These are phyloP conservation scores for Choreutis nemorana DNA, from an alignment of 2,888 invertebrate species.

Conservation along the genomic window DNA sequence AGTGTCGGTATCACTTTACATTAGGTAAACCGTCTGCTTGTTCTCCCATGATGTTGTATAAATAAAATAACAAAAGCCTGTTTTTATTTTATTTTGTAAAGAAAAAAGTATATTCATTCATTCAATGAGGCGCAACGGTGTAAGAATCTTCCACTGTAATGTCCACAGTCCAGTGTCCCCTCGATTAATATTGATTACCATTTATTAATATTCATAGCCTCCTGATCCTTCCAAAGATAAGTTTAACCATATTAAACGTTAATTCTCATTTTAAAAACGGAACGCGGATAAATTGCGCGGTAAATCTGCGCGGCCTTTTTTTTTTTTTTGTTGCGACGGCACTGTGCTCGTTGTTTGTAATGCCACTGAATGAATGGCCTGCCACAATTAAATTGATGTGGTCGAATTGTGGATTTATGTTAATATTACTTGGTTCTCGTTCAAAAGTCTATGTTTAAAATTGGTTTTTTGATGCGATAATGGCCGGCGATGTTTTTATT, in stretches of 20 bases:
- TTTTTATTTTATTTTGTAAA: no score
- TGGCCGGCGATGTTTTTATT: no score
- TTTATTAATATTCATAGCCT: conserved; percentile 24
- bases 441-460: no score
- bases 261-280: conserved; percentile 22
- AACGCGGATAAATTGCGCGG: conserved; percentile 20
- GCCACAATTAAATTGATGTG: conserved; percentile 4
- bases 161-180: conserved; percentile 3
- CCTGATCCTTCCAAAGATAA: conserved; percentile 14
- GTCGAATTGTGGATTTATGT: conserved; percentile 4
- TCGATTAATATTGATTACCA: conserved; percentile 21
- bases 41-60: no score
- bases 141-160: conserved; percentile 3
- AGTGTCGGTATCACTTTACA: no score
- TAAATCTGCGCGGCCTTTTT: conserved; percentile 16
- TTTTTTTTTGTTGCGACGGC: conserved; percentile 10
- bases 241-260: conserved; percentile 19
- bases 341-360: no score
- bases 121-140: no score
- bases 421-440: no score
- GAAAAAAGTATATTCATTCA: no score
- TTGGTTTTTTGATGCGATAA: no score
- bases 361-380: conserved; percentile 4
- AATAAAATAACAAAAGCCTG: no score
- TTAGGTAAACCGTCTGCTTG: no score